These are phyloP conservation scores for Cerceris ruficornis DNA, from an alignment of 2,888 invertebrate species.

Conservation along the genomic window DNA sequence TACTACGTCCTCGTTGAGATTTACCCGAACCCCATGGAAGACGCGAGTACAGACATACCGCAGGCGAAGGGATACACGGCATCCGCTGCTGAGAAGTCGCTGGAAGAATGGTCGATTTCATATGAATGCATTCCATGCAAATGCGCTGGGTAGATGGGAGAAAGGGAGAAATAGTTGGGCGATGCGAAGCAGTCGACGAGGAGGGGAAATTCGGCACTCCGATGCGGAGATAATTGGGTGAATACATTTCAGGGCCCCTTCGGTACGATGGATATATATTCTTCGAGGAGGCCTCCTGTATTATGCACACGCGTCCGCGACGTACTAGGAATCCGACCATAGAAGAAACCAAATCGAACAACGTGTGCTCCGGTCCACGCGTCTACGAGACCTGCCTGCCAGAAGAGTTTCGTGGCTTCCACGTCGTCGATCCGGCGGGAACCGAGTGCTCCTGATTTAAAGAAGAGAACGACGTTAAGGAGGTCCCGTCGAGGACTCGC, in stretches of 20 bases:
- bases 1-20: conserved; percentile 47
- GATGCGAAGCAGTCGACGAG: conserved; percentile 17
- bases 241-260: conserved; percentile 65
- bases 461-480: conserved; percentile 53
- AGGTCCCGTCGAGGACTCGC: conserved; percentile 24
- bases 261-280: conserved; percentile 45
- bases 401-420: conserved; percentile 1
- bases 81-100: conserved; percentile 46
- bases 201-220: conserved; percentile 44
- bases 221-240: conserved; percentile 70
- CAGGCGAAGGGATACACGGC: conserved; percentile 29
- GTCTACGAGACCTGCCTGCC: conserved; percentile 15
- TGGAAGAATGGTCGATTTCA: conserved; percentile 71
- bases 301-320: conserved; percentile 51
- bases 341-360: not conserved
- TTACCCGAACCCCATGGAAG: conserved; percentile 12
- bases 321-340: conserved; percentile 23
- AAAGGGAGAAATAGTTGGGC: conserved; percentile 41
- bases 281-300: conserved; percentile 38
- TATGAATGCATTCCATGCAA: conserved; percentile 71
- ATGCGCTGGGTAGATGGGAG: conserved; percentile 43
- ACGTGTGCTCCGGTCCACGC: not conserved
- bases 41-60: not conserved
- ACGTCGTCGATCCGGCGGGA: conserved; percentile 12
- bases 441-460: conserved; percentile 49